phyloP scores from a whole-genome alignment of 2,113 vertebrate genomes.

The Chloebia gouldiae region DNA sequence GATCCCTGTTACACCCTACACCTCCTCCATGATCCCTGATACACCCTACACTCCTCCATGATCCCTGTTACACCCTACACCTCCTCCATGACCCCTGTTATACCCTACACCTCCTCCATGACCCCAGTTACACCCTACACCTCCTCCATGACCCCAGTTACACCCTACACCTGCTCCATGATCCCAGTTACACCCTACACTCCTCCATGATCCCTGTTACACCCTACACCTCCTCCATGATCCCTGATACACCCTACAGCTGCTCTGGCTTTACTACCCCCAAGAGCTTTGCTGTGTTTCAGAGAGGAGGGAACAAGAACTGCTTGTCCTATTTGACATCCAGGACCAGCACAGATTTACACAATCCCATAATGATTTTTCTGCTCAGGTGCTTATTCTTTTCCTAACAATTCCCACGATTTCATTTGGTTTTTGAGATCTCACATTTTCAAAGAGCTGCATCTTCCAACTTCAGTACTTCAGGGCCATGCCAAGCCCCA shows the following conservation, averaged over 20 bases:
- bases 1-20: too few species aligned
- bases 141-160: not conserved
- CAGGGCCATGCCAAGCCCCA: not conserved
- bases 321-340: rapidly evolving
- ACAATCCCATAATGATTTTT: rapidly evolving
- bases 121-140: not conserved
- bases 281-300: not conserved
- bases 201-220: not conserved
- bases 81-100: not conserved
- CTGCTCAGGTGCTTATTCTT: not conserved
- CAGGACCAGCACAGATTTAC: not conserved
- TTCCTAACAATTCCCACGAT: not conserved
- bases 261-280: not conserved
- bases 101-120: not conserved
- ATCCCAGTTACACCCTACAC: not conserved
- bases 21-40: not conserved
- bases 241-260: not conserved
- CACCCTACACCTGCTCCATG: not conserved
- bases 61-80: not conserved
- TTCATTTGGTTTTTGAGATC: not conserved
- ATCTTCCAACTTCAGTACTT: rapidly evolving
- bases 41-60: not conserved
- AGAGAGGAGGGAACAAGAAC: not conserved
- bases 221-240: not conserved
- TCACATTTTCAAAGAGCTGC: not conserved